Conservation (phyloP, 2,113 vertebrate genomes). For the Erpornis zantholeuca region DNA sequence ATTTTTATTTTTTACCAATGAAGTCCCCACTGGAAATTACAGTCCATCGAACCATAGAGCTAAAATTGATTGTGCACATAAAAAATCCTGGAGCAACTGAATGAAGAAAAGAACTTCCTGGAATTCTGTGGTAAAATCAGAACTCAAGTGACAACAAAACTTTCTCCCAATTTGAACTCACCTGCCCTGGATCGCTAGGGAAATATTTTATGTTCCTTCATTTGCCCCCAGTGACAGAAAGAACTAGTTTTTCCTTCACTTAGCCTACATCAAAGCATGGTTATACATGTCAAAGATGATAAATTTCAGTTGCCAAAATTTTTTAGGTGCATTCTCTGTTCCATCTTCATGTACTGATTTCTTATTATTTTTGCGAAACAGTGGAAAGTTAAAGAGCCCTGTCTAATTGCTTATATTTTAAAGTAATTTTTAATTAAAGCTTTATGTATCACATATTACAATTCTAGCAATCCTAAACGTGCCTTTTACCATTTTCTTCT, state of each 20-base stretch:
- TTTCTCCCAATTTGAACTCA: background rate
- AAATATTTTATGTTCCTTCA: conserved; percentile 3
- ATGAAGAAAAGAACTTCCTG: conserved; percentile 29
- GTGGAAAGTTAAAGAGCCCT: background rate
- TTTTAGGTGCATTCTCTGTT: background rate
- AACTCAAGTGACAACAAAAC: background rate
- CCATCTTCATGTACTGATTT: background rate
- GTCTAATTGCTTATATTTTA: background rate
- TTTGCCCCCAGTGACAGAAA: conserved; percentile 24
- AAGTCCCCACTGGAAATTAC: conserved; percentile 2
- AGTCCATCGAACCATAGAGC: background rate
- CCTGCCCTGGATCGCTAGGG: conserved; percentile 14
- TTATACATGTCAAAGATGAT: conserved; percentile 38
- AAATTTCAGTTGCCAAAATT: conserved; percentile 24
- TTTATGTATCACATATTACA: background rate
- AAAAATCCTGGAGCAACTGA: background rate
- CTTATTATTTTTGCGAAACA: background rate
- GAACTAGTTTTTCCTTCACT: conserved; percentile 29
- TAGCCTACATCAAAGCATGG: background rate
- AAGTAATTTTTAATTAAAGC: background rate
- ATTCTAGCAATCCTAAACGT: background rate
- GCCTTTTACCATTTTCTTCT: background rate
- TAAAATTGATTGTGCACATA: conserved; percentile 5
- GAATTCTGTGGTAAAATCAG: conserved; percentile 12
- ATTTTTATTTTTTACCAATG: background rate